Base-by-base conservation (phyloP, 1,140 invertebrate genomes). In the Diorhabda elongata region DNA sequence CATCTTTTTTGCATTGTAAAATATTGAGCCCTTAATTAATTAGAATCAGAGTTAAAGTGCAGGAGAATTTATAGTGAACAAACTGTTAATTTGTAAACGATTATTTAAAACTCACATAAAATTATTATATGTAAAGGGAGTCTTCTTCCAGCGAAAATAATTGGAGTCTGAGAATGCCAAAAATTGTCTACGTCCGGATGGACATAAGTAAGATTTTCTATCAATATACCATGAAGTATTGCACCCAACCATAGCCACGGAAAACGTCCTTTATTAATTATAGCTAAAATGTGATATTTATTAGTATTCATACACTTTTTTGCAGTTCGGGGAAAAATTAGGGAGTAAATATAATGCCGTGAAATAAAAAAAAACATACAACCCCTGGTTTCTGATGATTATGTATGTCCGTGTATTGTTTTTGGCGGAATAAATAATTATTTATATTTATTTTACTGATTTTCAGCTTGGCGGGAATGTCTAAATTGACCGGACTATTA, bases 131-230 rank as follows among this genome's bases (percentile, higher is more conserved):
- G 88, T 0, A 92, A 73, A 3, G 91, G 91, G 42, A 91, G 77
- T 64, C 91, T 80, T 44, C 84, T 79, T 26, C 90, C 90, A 5
- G 92, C 79, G 41, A 93, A 84, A 70, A 90, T 88, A 6, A 92
- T 80, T 3, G 89, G 88, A 1, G 89, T 88, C 81, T 91, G 89
- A 5, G 89, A 87, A 79, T 92, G 90, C 91, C 91, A 93, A 78
- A 92, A 92, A 78, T 91, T 92, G 77, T 92, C 90, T 0, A 89
- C 83, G 71, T 90, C 88, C 0, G 90, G 83, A 47, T 87, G 72
- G 71, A 83, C 82, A 75, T 89, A 90, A 66, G 82, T 84, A n/a
- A 89, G 74, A 65, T 79, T 79, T 81, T 91, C 89, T 4, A 89
- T 82, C 3, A 85, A 82, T 5, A 89, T 70, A 6, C 91, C 91